These are phyloP conservation scores for Malthinus seriepunctatus DNA, from an alignment of 2,888 invertebrate genomes.

Conservation along the genomic window DNA sequence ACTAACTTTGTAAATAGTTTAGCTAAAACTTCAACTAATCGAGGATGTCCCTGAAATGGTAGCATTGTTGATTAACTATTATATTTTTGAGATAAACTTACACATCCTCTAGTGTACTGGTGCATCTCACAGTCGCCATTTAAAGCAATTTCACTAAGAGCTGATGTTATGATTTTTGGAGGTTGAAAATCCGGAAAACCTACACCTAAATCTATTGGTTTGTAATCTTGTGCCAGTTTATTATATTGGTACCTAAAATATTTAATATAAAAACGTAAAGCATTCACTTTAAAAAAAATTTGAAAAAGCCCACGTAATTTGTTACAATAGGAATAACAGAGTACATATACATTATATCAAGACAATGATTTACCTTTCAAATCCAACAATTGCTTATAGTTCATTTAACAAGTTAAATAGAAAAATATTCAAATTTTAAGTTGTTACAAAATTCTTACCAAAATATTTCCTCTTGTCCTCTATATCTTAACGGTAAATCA, in stretches of 20 bases:
- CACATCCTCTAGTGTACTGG: conserved; percentile 74
- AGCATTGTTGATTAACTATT: conserved; percentile 77
- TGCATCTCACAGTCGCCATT: conserved; percentile 76
- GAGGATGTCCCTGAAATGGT: conserved; percentile 86
- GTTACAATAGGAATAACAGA: no score
- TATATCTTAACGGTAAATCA: no score
- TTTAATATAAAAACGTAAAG: no score
- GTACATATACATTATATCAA: no score
- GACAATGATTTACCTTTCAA: no score
- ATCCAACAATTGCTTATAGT: no score
- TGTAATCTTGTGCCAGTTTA: conserved; percentile 76
- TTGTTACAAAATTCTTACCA: no score
- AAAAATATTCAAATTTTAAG: no score
- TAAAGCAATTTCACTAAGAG: conserved; percentile 68
- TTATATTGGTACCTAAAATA: conserved; percentile 86
- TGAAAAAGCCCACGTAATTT: no score
- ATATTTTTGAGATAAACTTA: not conserved
- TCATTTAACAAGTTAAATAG: not conserved
- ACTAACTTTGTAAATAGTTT: conserved; percentile 83
- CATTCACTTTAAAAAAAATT: no score
- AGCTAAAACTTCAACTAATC: conserved; percentile 81
- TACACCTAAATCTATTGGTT: conserved; percentile 92
- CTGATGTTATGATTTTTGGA: conserved; percentile 79
- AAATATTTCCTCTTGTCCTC: no score
- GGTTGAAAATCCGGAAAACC: conserved; percentile 94